Percentiles rank a stretch among this genome's conserved stretches.
Conservation (phyloP, 2,797 vertebrate genomes). For the Intellagama lesueurii region DNA sequence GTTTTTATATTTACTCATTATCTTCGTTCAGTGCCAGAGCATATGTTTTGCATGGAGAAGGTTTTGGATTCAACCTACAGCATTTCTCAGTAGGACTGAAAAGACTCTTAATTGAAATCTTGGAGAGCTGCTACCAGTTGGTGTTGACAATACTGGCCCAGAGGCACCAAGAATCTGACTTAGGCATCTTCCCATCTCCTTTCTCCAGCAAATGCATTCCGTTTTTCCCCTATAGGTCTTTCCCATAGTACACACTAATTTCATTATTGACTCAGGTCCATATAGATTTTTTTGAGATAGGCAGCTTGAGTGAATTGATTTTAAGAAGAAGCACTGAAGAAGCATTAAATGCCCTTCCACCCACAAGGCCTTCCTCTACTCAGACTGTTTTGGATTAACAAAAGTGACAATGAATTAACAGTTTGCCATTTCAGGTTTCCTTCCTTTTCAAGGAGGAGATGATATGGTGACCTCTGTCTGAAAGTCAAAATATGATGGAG, state of each 20-base stretch:
- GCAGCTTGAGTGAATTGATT: not conserved
- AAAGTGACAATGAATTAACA: not conserved
- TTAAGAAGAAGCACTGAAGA: not conserved
- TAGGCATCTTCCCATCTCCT: not conserved
- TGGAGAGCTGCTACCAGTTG: too few species aligned
- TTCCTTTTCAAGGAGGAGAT: not conserved
- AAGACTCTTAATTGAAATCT: too few species aligned
- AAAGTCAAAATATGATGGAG: too few species aligned
- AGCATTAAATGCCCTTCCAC: not conserved
- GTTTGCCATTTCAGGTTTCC: not conserved
- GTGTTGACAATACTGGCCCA: too few species aligned
- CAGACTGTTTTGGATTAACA: not conserved
- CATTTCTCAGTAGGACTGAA: too few species aligned
- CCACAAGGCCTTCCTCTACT: not conserved
- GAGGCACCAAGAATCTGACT: too few species aligned
- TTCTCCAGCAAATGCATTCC: not conserved
- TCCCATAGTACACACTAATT: not conserved
- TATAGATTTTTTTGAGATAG: not conserved
- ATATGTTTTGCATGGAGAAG: too few species aligned
- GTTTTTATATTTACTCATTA: too few species aligned
- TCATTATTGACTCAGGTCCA: not conserved
- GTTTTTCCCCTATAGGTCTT: not conserved
- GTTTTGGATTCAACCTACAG: too few species aligned
- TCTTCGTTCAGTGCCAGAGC: too few species aligned
- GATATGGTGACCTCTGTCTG: not conserved